These are phyloP conservation scores for Coelopa pilipes DNA, from an alignment of 2,888 invertebrate genomes.

Conservation along the genomic window DNA sequence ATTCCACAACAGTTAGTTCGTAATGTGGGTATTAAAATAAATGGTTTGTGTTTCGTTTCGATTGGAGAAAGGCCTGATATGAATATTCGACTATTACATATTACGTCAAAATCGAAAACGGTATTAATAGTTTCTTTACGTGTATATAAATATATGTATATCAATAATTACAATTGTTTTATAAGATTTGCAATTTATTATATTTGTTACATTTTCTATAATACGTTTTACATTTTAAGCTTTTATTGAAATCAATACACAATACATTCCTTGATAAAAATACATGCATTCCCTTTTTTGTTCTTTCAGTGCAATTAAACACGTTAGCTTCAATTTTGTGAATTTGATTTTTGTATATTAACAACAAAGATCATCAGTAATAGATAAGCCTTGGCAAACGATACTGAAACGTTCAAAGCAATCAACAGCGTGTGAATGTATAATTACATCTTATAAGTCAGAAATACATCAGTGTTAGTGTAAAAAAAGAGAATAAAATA, in stretches of 20 bases:
- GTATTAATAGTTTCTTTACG: not conserved
- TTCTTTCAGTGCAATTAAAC: not conserved
- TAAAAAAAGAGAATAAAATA: too few species aligned
- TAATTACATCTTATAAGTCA: not conserved
- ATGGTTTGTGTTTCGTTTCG: too few species aligned
- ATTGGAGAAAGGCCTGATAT: too few species aligned
- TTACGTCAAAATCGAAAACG: not conserved
- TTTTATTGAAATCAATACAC: conserved; percentile 6
- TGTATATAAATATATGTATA: not conserved
- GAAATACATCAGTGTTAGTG: too few species aligned
- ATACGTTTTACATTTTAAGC: not conserved
- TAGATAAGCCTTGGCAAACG: not conserved
- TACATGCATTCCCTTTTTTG: conserved; percentile 11
- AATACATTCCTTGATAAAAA: not conserved
- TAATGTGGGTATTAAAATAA: too few species aligned
- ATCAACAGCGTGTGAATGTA: not conserved
- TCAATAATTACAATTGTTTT: not conserved
- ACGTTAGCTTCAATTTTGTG: too few species aligned
- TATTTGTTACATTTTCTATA: not conserved
- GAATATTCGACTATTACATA: too few species aligned
- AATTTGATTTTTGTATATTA: conserved; percentile 1
- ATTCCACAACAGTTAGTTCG: not conserved
- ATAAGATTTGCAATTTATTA: not conserved
- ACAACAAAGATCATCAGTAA: not conserved
- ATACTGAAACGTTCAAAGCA: not conserved